phyloP scores from a whole-genome alignment of 2,888 invertebrate species.

The Diaphora mendica region DNA sequence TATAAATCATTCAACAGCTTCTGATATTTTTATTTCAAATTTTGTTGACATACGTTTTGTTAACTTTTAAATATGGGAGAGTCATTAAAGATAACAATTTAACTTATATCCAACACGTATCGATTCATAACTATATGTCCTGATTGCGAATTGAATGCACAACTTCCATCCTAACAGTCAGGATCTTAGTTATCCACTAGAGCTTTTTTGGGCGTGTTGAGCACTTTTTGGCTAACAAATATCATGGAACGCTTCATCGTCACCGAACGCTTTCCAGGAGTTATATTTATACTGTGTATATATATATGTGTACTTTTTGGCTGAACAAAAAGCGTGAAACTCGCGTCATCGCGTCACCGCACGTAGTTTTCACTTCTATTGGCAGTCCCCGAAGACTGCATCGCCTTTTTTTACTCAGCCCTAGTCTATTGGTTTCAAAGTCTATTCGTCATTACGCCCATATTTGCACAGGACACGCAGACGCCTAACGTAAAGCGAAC shows the following conservation, averaged over 20 bases:
- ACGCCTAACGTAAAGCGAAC: conserved; percentile 41
- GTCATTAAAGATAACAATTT: background rate
- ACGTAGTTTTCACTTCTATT: too few species aligned
- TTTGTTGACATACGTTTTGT: background rate
- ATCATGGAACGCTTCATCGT: too few species aligned
- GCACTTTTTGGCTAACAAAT: background rate
- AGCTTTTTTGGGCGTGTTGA: background rate
- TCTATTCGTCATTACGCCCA: conserved; percentile 67
- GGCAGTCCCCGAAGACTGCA: too few species aligned
- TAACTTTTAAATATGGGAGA: background rate
- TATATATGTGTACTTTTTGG: too few species aligned
- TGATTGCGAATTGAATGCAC: background rate
- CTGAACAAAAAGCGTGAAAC: too few species aligned
- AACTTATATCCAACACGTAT: background rate
- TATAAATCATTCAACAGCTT: conserved; percentile 14
- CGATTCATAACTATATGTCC: background rate
- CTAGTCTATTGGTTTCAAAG: conserved; percentile 43
- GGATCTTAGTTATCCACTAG: too few species aligned
- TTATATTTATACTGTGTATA: background rate
- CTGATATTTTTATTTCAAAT: conserved; percentile 2
- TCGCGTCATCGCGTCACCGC: too few species aligned
- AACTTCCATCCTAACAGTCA: background rate
- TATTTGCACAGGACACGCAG: conserved; percentile 65
- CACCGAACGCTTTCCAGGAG: too few species aligned
- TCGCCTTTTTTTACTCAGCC: background rate